phyloP scores from a whole-genome alignment of 1,140 invertebrate species.

The Pseudachorutes palmiensis region DNA sequence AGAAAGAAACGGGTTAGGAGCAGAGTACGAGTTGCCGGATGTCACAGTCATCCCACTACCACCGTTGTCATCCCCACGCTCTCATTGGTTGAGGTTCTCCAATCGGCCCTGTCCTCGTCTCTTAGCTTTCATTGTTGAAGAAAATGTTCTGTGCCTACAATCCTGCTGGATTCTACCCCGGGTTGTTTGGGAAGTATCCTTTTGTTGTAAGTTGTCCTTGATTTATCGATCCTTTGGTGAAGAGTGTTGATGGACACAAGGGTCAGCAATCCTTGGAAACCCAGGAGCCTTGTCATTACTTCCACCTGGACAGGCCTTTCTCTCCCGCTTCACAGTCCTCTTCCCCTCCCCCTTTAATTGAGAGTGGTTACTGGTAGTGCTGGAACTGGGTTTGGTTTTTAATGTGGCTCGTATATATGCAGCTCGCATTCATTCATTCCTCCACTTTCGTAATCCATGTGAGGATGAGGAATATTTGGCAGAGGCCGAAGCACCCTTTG shows the following conservation, averaged over 20 bases:
- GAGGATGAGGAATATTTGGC: neutral
- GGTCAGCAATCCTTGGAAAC: neutral
- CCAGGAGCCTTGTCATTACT: conserved; percentile 24
- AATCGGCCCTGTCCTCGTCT: no score
- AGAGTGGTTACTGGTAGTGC: conserved; percentile 15
- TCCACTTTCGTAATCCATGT: neutral
- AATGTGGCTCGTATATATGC: conserved; percentile 25
- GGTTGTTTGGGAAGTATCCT: conserved; percentile 35
- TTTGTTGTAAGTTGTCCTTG: conserved; percentile 34
- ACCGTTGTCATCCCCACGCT: no score
- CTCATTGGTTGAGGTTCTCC: no score
- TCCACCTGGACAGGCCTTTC: conserved; percentile 30
- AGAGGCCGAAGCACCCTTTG: no score
- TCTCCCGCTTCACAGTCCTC: no score
- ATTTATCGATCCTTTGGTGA: no score
- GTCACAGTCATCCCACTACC: neutral
- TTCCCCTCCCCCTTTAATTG: no score
- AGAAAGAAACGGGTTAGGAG: conserved; percentile 21
- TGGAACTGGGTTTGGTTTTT: no score
- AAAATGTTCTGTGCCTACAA: conserved; percentile 39
- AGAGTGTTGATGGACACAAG: neutral
- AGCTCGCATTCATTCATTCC: conserved; percentile 18
- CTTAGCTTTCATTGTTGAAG: no score
- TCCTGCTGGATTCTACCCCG: conserved; percentile 31
- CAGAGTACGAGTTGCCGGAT: no score